Base-by-base conservation (phyloP, 2,888 invertebrate genomes). In the Mayetiola destructor region DNA sequence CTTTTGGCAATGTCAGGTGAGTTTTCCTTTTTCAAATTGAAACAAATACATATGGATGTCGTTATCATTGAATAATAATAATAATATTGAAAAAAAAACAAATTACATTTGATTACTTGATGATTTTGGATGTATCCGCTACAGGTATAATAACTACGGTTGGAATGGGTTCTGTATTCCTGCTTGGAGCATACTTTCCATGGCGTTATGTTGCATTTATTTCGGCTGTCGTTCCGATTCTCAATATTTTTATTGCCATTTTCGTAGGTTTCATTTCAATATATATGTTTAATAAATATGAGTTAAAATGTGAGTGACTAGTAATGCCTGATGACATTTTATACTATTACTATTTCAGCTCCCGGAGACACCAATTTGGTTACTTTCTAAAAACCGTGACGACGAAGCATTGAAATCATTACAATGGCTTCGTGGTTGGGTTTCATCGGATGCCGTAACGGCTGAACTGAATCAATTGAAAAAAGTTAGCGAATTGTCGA, bases 331-430 rank as follows among this genome's bases (percentile, higher is more conserved):
- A 71, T 78, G 3, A 79, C 80, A 0, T 59, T 79, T 0, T 61
- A 73, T 14, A 8, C 5, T 9, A 3, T 36, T 36, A 5, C 77
- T 79, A 1, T 64, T 75, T 1, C 72, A 78, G 65, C 78, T 79
- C 66, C 79, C 79, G 1, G 79, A 80, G 67, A 76, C 79, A 6
- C 79, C 79, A 37, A 72, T 77, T 63, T 79, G 78, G 79, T 66
- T 80, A n/a, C 62, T 79, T 58, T 76, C 78, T 0, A 77, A 76
- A 61, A 77, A 77, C 5, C 71, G 77, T 1, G 71, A 73, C 61
- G 75, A 76, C 63, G 78, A 78, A 12, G 79, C 80, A 0, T 62
- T 75, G 12, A 68, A 65, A 27, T 75, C 79, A 0, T 68, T 79
- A n/a, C 76, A 78, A 60, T 75, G 76, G 61, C 70, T 80, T 1